A percentile compares a stretch with the other conserved stretches of the same genome.
Evolutionary conservation across 2,113 vertebrate species (phyloP).

Genomic region (Numida meleagris): DNA sequence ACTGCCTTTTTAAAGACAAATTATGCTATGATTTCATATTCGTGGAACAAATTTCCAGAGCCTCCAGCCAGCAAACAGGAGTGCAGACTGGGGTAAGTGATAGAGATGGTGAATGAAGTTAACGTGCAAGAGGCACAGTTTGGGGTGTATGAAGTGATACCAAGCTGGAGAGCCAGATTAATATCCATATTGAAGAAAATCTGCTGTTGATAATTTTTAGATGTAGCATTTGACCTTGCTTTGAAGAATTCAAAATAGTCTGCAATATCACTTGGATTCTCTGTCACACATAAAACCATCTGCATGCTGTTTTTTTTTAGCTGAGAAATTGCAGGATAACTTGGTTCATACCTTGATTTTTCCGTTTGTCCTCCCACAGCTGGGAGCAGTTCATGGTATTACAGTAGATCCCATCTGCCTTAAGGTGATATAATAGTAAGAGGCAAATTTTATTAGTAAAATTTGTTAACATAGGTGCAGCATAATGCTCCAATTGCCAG

Average conservation of each 20-base stretch:
- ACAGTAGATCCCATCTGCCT: neutral
- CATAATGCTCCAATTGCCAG: accelerated
- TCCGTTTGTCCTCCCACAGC: neutral
- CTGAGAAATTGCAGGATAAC: neutral
- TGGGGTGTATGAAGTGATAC: neutral
- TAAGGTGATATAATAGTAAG: neutral
- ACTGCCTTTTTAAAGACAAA: neutral
- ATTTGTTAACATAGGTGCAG: neutral
- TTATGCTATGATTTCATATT: neutral
- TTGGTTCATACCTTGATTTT: neutral
- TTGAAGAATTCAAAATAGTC: neutral
- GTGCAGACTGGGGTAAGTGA: neutral
- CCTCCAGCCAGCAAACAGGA: neutral
- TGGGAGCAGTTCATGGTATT: neutral
- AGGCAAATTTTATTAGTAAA: neutral
- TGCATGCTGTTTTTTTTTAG: accelerated
- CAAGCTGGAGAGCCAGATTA: neutral
- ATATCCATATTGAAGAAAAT: neutral
- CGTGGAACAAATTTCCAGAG: neutral
- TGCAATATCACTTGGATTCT: neutral
- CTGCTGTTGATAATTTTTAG: neutral
- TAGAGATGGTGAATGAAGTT: neutral
- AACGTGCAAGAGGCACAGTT: neutral
- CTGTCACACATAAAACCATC: neutral
- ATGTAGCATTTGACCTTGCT: neutral